Conservation (phyloP, 2,113 vertebrate species). For the Microtus montanus region DNA sequence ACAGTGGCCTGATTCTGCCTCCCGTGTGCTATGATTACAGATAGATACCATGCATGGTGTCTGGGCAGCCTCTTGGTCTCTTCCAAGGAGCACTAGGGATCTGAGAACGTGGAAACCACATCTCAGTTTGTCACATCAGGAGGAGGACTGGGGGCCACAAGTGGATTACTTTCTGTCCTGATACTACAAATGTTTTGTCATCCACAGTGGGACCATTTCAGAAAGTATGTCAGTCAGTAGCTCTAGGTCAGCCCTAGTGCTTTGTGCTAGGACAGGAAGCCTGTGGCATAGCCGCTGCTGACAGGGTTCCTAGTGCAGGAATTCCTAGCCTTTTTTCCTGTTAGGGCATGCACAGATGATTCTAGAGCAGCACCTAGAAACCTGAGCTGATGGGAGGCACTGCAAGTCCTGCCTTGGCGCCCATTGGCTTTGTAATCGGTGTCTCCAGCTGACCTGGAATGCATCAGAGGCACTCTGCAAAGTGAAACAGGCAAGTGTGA, state of each 20-base stretch:
- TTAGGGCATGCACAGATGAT: neutral
- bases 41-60: no score
- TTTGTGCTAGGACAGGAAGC: slow-evolving; percentile 10
- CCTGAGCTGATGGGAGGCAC: neutral
- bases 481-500: neutral
- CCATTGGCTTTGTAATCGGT: neutral
- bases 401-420: neutral
- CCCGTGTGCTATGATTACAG: neutral
- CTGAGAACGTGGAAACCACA: slow-evolving; percentile 9
- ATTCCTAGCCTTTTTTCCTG: neutral
- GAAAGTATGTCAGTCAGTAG: slow-evolving; percentile 19
- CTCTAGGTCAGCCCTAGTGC: neutral
- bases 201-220: neutral
- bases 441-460: slow-evolving; percentile 5
- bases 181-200: neutral
- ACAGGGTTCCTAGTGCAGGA: neutral
- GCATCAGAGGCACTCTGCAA: neutral
- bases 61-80: neutral
- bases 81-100: neutral
- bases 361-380: neutral
- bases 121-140: slow-evolving; percentile 51
- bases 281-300: neutral
- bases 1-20: neutral
- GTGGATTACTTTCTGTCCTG: neutral
- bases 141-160: neutral